A percentile compares a stretch with the other conserved stretches of the same genome.
Evolutionary conservation across 2,888 invertebrate species (phyloP).

Genomic region (Andrena trimmerana): DNA sequence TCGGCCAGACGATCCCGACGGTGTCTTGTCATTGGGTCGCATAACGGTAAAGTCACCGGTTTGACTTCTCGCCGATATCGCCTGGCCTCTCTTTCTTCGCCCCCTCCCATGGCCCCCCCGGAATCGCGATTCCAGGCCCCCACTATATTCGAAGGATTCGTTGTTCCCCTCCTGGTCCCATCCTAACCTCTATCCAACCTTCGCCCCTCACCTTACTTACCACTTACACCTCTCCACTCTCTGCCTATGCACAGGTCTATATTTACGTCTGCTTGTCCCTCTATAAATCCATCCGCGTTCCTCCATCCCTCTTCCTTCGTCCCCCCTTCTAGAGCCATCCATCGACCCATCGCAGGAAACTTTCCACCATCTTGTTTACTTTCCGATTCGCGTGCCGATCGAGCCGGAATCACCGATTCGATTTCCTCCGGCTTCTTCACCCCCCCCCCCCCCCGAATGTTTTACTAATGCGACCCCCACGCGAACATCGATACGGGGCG

Average conservation of each 20-base stretch:
- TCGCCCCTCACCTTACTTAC: conserved; percentile 30
- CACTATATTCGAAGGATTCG: conserved; percentile 30
- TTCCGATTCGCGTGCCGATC: conserved; percentile 52
- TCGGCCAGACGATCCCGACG: conserved; percentile 43
- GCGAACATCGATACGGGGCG: no score
- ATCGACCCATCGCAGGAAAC: conserved; percentile 41
- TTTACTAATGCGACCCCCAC: conserved; percentile 14
- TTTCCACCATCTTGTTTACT: conserved; percentile 42
- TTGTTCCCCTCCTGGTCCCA: not conserved
- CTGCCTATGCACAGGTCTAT: conserved; percentile 57
- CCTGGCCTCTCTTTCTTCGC: conserved; percentile 23
- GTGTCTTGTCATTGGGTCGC: conserved; percentile 83
- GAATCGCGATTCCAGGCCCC: conserved; percentile 19
- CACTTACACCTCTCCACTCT: conserved; percentile 22
- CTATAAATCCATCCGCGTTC: conserved; percentile 56
- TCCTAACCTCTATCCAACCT: conserved; percentile 18
- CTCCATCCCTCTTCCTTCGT: conserved; percentile 31
- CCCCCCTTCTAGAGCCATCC: conserved; percentile 28
- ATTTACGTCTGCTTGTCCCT: conserved; percentile 58
- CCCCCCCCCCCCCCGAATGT: not conserved
- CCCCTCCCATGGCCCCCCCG: not conserved
- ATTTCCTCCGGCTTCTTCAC: conserved; percentile 23
- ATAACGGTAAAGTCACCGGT: conserved; percentile 81
- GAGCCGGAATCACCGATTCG: conserved; percentile 4
- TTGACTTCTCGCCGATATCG: conserved; percentile 64